Evolutionary conservation across 2,797 vertebrate genomes (phyloP).

Genomic region (Kryptolebias ocellatus): DNA sequence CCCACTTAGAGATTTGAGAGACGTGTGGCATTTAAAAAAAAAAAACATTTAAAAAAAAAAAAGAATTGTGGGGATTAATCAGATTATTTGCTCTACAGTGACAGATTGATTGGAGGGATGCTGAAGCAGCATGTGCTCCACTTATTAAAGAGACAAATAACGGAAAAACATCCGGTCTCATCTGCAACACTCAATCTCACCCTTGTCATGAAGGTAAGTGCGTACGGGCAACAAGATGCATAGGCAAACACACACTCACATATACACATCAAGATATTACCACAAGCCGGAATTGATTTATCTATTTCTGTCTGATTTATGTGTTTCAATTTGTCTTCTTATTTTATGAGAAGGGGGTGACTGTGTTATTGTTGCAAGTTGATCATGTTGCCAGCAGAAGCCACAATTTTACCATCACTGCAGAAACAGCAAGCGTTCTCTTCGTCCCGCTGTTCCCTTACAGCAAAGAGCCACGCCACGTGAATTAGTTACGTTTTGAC

Average conservation of each 20-base stretch:
- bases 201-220: slow-evolving; percentile 47
- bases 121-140: slow-evolving; percentile 62
- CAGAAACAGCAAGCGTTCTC: slow-evolving; percentile 32
- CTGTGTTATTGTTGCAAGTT: slow-evolving; percentile 21
- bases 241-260: slow-evolving; percentile 13
- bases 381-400: slow-evolving; percentile 45
- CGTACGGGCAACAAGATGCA: neutral
- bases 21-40: neutral
- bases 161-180: slow-evolving; percentile 54
- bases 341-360: slow-evolving; percentile 28
- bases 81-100: slow-evolving; percentile 50
- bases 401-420: slow-evolving; percentile 8
- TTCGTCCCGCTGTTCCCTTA: slow-evolving; percentile 15
- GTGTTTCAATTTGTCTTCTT: slow-evolving; percentile 55
- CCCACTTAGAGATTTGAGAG: neutral
- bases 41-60: neutral
- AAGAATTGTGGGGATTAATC: slow-evolving; percentile 52
- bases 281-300: slow-evolving; percentile 53
- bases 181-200: slow-evolving; percentile 56
- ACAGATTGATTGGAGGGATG: slow-evolving; percentile 66
- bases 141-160: slow-evolving; percentile 41
- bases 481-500: neutral
- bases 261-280: slow-evolving; percentile 21
- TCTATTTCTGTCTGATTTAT: slow-evolving; percentile 55
- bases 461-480: neutral